A percentile compares a stretch with the other conserved stretches of the same genome.
These are phyloP conservation scores for Acronicta alni DNA, from an alignment of 2,888 invertebrate species.

Conservation along the genomic window DNA sequence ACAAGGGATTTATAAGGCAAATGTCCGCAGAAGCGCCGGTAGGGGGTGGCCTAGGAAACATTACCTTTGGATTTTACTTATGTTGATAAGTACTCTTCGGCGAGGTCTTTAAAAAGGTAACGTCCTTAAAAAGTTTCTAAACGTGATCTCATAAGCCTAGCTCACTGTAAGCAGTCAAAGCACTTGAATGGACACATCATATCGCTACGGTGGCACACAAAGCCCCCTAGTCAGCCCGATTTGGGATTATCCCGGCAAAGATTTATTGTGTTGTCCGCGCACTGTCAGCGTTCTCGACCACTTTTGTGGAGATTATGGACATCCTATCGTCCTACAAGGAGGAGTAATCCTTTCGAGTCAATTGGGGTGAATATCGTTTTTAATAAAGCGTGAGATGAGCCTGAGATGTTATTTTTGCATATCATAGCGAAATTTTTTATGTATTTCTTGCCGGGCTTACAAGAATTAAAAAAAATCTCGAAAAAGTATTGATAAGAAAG, in stretches of 20 bases:
- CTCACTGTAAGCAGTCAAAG: slow-evolving; percentile 43
- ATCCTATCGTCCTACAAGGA: slow-evolving; percentile 52
- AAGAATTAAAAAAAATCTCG: no score
- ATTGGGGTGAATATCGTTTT: slow-evolving; percentile 46
- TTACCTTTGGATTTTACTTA: no score
- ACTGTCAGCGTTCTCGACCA: slow-evolving; percentile 57
- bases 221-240: slow-evolving; percentile 61
- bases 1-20: slow-evolving; percentile 8
- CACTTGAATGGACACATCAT: slow-evolving; percentile 55
- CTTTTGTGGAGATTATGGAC: slow-evolving; percentile 67
- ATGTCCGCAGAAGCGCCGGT: no score
- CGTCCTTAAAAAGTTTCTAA: no score
- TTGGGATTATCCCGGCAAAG: slow-evolving; percentile 69
- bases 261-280: slow-evolving; percentile 71
- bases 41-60: no score
- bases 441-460: no score
- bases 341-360: slow-evolving; percentile 48
- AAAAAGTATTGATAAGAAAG: no score
- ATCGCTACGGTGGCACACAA: slow-evolving; percentile 56
- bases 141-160: slow-evolving; percentile 3
- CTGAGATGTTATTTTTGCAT: slow-evolving; percentile 23
- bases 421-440: not conserved
- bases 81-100: no score
- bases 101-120: no score
- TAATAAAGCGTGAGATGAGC: slow-evolving; percentile 24